Conservation (phyloP, 53 echinoderm and acorn worm genomes). For the Stichopus horrens region DNA sequence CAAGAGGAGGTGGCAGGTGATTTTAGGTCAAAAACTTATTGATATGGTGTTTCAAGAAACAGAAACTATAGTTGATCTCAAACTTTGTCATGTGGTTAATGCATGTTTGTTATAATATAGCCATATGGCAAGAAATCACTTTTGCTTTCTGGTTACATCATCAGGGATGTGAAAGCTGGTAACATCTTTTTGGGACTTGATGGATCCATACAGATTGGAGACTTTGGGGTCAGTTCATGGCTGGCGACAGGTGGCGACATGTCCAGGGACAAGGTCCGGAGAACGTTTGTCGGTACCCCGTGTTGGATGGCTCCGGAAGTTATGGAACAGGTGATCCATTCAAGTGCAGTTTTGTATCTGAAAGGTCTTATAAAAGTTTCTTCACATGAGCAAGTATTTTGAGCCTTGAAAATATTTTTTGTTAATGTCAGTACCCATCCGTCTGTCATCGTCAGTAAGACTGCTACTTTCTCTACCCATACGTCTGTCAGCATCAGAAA, state of each 20-base stretch:
- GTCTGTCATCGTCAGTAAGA: too few relatives aligned
- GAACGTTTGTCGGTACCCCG: constrained; percentile 94
- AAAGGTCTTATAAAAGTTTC: too few relatives aligned
- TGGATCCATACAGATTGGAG: constrained; percentile 82
- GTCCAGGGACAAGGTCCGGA: constrained; percentile 91
- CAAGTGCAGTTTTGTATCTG: too few relatives aligned
- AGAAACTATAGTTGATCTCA: neutral
- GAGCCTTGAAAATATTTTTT: too few relatives aligned
- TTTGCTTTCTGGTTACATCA: neutral
- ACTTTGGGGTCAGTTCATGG: constrained; percentile 96
- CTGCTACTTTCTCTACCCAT: too few relatives aligned
- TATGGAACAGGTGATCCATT: constrained; percentile 86
- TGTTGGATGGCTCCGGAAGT: constrained; percentile 99
- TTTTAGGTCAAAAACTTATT: neutral
- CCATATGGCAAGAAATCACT: neutral
- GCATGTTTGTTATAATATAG: too few relatives aligned
- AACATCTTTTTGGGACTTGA: constrained; percentile 82
- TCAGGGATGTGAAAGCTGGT: constrained; percentile 95
- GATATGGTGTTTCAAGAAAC: neutral
- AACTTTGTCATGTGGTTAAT: too few relatives aligned
- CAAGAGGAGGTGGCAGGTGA: too few relatives aligned
- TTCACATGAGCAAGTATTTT: too few relatives aligned
- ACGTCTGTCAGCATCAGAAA: too few relatives aligned
- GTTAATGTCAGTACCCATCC: too few relatives aligned
- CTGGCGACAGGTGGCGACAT: constrained; percentile 86